phyloP scores from a whole-genome alignment of 2,888 invertebrate species.

The Charanyca ferruginea region DNA sequence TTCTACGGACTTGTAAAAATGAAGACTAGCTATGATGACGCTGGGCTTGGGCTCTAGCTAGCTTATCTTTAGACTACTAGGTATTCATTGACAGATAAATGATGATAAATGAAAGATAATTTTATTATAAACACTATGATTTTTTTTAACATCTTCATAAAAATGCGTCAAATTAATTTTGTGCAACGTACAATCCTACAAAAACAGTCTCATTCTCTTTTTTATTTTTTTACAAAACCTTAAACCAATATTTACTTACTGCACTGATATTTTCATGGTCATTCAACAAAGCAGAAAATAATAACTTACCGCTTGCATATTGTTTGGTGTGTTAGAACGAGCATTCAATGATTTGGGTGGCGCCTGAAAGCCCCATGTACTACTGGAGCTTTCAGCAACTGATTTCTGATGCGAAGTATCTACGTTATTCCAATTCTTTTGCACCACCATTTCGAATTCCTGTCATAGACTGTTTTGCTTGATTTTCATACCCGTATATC shows the following conservation, averaged over 20 bases:
- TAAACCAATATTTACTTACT: constrained; percentile 34
- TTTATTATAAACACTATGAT: too few relatives aligned
- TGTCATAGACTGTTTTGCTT: constrained; percentile 53
- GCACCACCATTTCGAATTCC: constrained; percentile 86
- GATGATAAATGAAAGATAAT: too few relatives aligned
- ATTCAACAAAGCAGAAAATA: constrained; percentile 1
- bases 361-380: constrained; percentile 84
- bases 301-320: constrained; percentile 81
- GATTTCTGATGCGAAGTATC: constrained; percentile 79
- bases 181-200: not conserved
- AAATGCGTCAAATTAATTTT: not conserved
- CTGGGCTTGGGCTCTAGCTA: too few relatives aligned
- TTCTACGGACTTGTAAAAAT: not conserved
- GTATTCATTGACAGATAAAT: too few relatives aligned
- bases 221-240: constrained; percentile 6
- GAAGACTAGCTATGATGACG: too few relatives aligned
- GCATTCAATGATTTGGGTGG: constrained; percentile 78
- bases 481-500: constrained; percentile 53
- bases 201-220: not conserved
- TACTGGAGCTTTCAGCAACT: constrained; percentile 73
- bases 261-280: constrained; percentile 51
- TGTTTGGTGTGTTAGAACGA: constrained; percentile 73
- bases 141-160: not conserved
- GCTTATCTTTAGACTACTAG: too few relatives aligned
- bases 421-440: constrained; percentile 84